These are phyloP conservation scores for Pogonomyrmex barbatus DNA, from an alignment of 1,140 invertebrate species.

Conservation along the genomic window DNA sequence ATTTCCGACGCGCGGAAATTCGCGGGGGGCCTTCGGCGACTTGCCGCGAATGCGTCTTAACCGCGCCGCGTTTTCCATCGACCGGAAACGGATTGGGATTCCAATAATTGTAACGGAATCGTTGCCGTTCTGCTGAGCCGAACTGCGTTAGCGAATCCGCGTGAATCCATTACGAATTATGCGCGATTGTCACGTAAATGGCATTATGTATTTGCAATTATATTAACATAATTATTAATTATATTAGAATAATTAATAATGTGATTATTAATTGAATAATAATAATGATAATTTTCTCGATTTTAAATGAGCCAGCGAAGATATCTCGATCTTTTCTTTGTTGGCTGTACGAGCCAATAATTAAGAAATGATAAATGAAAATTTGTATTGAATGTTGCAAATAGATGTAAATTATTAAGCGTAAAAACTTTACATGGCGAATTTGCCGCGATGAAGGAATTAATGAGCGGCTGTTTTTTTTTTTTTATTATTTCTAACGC, in stretches of 20 bases:
- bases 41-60: slow-evolving; percentile 37
- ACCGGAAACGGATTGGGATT: not conserved
- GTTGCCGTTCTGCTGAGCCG: not conserved
- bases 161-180: not conserved
- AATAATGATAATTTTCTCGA: not conserved
- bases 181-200: not conserved
- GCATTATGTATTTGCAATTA: too few relatives aligned
- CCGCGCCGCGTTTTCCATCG: not conserved
- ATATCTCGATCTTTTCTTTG: not conserved
- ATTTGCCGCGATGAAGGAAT: not conserved
- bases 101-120: slow-evolving; percentile 47
- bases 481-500: not conserved
- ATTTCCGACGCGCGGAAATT: slow-evolving; percentile 27
- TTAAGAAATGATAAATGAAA: not conserved
- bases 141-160: not conserved
- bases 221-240: too few relatives aligned
- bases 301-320: not conserved
- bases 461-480: not conserved
- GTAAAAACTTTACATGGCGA: not conserved
- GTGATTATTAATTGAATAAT: too few relatives aligned
- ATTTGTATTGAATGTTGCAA: not conserved
- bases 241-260: too few relatives aligned
- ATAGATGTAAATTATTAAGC: not conserved
- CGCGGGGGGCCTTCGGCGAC: not conserved
- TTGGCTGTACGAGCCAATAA: not conserved